Percentiles rank a stretch among this genome's conserved stretches.
Evolutionary conservation across 2,797 vertebrate species (phyloP).

Genomic region (Urophycis tenuis): DNA sequence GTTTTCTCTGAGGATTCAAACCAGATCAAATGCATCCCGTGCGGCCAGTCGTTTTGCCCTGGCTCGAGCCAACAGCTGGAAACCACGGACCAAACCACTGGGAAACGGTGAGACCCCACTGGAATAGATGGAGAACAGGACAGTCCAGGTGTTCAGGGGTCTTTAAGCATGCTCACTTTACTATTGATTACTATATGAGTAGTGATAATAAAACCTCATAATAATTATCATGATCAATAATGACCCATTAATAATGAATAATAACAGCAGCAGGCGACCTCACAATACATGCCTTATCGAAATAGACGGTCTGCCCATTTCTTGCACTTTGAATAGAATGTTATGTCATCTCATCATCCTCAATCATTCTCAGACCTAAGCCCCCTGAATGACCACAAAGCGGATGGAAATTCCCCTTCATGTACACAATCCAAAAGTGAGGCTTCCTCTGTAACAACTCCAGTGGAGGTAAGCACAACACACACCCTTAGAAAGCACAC

Average conservation of each 20-base stretch:
- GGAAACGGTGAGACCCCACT: slow-evolving; percentile 32
- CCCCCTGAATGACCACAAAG: not conserved
- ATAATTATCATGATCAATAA: not conserved
- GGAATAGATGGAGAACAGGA: not conserved
- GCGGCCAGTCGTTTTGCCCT: slow-evolving; percentile 53
- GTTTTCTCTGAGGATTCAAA: slow-evolving; percentile 62
- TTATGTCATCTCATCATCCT: not conserved
- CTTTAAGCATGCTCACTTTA: no score
- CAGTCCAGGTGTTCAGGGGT: not conserved
- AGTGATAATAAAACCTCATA: not conserved
- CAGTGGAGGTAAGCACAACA: not conserved
- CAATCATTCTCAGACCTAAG: not conserved
- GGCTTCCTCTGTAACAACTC: not conserved
- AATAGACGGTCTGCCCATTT: not conserved
- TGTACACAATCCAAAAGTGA: not conserved
- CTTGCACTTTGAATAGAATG: not conserved
- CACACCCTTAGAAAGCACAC: not conserved
- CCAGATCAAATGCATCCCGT: slow-evolving; percentile 40
- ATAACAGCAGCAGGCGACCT: no score
- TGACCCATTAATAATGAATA: no score
- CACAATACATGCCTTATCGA: not conserved
- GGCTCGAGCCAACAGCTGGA: slow-evolving; percentile 33
- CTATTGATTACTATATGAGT: not conserved
- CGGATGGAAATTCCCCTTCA: not conserved
- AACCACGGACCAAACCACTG: slow-evolving; percentile 44